These are phyloP conservation scores for Spialia ferax DNA, from an alignment of 2,888 invertebrate species.

Conservation along the genomic window DNA sequence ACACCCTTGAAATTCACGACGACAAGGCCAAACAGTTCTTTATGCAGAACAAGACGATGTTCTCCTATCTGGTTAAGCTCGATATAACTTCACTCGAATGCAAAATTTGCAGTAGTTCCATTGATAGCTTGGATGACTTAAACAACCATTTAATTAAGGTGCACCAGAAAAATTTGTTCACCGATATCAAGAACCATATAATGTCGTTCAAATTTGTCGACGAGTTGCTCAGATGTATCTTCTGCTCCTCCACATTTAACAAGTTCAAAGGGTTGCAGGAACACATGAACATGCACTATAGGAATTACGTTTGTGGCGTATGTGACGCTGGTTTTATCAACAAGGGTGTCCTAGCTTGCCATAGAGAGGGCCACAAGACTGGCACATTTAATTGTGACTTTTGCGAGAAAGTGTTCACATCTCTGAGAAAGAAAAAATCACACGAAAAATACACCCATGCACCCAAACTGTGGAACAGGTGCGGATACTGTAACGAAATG, in stretches of 20 bases:
- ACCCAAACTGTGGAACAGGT: slow-evolving; percentile 46
- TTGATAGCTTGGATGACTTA: slow-evolving; percentile 55
- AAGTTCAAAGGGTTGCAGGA: slow-evolving; percentile 58
- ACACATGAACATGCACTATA: slow-evolving; percentile 70
- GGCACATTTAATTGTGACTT: slow-evolving; percentile 50
- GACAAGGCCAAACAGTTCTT: slow-evolving; percentile 50
- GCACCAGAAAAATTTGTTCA: slow-evolving; percentile 57
- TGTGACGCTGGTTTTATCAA: slow-evolving; percentile 62
- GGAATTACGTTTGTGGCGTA: slow-evolving; percentile 62
- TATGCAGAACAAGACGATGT: slow-evolving; percentile 51
- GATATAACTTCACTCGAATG: slow-evolving; percentile 67
- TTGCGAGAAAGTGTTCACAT: slow-evolving; percentile 51
- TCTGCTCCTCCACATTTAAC: slow-evolving; percentile 58
- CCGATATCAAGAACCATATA: slow-evolving; percentile 60
- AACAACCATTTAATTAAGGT: slow-evolving; percentile 55
- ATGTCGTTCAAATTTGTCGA: slow-evolving; percentile 64
- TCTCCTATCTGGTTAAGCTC: slow-evolving; percentile 58
- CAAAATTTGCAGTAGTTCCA: slow-evolving; percentile 53
- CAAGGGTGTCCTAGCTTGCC: slow-evolving; percentile 44
- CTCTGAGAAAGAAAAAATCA: slow-evolving; percentile 46
- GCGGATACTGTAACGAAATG: slow-evolving; percentile 50
- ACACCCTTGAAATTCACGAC: slow-evolving; percentile 48
- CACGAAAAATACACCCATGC: slow-evolving; percentile 58
- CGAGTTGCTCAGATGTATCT: slow-evolving; percentile 52
- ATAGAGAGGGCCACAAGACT: slow-evolving; percentile 48